These are phyloP conservation scores for Spodoptera littoralis DNA, from an alignment of 2,888 invertebrate genomes.

Conservation along the genomic window DNA sequence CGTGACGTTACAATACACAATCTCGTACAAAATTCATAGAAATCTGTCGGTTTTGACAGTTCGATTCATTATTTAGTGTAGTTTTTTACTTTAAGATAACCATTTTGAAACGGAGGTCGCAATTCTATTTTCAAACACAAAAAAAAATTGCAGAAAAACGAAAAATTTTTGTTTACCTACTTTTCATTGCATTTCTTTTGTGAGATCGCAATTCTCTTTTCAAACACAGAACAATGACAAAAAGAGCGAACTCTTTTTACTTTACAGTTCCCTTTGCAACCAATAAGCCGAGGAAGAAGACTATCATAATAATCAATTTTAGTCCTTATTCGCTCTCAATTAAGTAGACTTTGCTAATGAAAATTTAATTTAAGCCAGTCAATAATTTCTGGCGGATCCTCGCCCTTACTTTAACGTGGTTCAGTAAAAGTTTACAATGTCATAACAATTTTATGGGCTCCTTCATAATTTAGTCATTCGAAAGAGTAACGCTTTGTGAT, in stretches of 20 bases:
- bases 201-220: too few species aligned
- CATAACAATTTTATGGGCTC: constrained; percentile 45
- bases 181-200: too few species aligned
- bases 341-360: constrained; percentile 9
- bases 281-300: constrained; percentile 3
- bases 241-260: background rate
- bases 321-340: too few species aligned
- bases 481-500: constrained; percentile 1
- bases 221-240: too few species aligned
- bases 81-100: too few species aligned
- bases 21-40: too few species aligned
- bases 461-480: constrained; percentile 36
- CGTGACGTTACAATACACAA: too few species aligned
- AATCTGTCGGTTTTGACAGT: too few species aligned
- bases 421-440: constrained; percentile 42
- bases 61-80: too few species aligned
- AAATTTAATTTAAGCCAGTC: constrained; percentile 26
- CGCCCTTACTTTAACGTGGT: constrained; percentile 22
- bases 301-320: constrained; percentile 12
- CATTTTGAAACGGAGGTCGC: background rate
- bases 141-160: too few species aligned
- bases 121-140: background rate
- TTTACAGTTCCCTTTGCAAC: background rate
- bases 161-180: too few species aligned
- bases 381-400: constrained; percentile 16